These are phyloP conservation scores for Montipora foliosa DNA, from an alignment of 64 coral and sea anemone genomes.

Conservation along the genomic window DNA sequence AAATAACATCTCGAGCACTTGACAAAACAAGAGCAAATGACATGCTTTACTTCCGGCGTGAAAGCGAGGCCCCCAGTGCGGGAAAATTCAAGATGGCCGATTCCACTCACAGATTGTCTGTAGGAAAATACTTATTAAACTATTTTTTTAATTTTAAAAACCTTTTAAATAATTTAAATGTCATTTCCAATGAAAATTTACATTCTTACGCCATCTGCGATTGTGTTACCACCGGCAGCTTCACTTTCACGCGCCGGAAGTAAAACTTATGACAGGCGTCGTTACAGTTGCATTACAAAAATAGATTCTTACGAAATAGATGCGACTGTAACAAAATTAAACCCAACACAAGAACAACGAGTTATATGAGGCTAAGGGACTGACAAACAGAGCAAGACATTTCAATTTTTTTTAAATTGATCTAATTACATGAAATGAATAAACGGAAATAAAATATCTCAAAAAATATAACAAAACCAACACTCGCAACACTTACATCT, in stretches of 20 bases:
- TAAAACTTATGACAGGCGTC: too few relatives aligned
- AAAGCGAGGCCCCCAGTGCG: background rate
- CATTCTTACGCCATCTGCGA: background rate
- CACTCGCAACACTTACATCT: conserved; percentile 6
- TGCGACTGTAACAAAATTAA: too few relatives aligned
- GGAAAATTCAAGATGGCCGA: background rate
- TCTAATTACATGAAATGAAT: too few relatives aligned
- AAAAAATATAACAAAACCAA: conserved; percentile 7
- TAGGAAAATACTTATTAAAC: background rate
- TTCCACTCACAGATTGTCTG: conserved; percentile 4
- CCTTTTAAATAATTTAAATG: background rate
- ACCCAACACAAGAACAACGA: too few relatives aligned
- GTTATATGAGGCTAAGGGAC: too few relatives aligned
- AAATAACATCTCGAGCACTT: conserved; percentile 7
- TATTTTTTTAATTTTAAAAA: background rate
- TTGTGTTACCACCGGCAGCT: background rate
- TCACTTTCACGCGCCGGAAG: too few relatives aligned
- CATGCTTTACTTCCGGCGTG: background rate
- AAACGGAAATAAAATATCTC: background rate
- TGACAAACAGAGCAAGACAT: too few relatives aligned
- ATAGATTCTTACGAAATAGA: too few relatives aligned
- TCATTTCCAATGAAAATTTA: background rate
- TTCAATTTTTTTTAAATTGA: too few relatives aligned
- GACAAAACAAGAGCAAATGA: background rate
- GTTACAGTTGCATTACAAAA: too few relatives aligned